Conservation (phyloP, 2,797 vertebrate genomes). For the Morelia viridis region DNA sequence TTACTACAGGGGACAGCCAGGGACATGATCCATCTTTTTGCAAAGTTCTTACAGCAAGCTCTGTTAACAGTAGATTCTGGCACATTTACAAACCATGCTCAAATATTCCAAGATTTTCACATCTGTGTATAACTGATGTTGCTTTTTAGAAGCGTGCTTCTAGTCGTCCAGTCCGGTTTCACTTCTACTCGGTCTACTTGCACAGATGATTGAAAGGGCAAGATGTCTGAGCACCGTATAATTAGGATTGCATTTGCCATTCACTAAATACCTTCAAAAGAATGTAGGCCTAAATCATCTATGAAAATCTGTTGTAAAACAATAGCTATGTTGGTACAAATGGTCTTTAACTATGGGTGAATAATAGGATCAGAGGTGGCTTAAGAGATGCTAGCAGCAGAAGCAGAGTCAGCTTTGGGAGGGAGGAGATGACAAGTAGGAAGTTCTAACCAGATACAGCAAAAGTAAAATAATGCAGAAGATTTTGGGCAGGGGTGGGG, state of each 20-base stretch:
- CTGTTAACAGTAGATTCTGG: not conserved
- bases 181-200: not conserved
- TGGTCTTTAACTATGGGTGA: not conserved
- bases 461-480: not conserved
- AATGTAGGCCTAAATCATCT: not conserved
- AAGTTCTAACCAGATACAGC: not conserved
- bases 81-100: not conserved
- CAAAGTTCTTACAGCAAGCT: not conserved
- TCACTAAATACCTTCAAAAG: not conserved
- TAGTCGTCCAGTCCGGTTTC: not conserved
- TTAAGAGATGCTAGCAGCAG: not conserved
- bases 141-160: not conserved
- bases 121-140: not conserved
- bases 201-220: not conserved
- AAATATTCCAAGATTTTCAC: not conserved
- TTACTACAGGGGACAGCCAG: not conserved
- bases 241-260: not conserved
- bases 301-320: not conserved
- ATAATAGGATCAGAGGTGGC: not conserved
- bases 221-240: not conserved
- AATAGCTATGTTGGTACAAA: not conserved
- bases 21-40: not conserved
- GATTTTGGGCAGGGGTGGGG: too few relatives aligned
- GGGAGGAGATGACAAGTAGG: too few relatives aligned
- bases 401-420: not conserved